Evolutionary conservation across 2,113 vertebrate species (phyloP), one percentile per base, ranked within the genome.

Genomic region (Grammomys dolichurus): DNA sequence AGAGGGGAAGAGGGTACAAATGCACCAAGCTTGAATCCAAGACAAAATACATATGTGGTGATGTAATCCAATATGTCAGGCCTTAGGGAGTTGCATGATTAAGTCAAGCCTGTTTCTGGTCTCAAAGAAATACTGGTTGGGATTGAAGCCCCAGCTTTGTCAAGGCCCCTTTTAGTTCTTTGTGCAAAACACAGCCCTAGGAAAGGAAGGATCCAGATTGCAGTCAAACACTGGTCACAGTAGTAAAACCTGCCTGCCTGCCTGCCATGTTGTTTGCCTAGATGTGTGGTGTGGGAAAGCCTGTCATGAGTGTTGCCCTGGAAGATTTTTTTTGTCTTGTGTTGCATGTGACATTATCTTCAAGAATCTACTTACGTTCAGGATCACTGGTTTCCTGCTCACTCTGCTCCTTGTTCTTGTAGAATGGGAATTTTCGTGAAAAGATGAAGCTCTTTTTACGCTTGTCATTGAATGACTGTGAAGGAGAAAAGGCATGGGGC

Each of bases 391-490:
- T 99, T 98, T 99, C 99, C 98, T 99, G 99, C 98, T 99, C 99
- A 99, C 99, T 99, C 98, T 98, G 98, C 98, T 99, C 99, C 99
- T 99, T 99, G 99, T 99, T 99, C 99, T 99, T 99, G 99, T 99
- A 99, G 99, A 99, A 99, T 98, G 99, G 99, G 99, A 99, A 99
- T 98, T 99, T 99, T 99, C 99, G 99, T 99, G 99, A 99, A 99
- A 99, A 99, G 99, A 99, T 99, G 99, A 99, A 99, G 99, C 98
- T 99, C 99, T 99, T 99, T 99, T 99, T 99, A 99, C 99, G 99
- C 99, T 99, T 99, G 99, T 99, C 99, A 99, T 99, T 99, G 99
- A 99, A 99, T 99, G 99, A 99, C 99, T 99, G 99, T 99, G 99
- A 99, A 99, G 99, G 99, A 99, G 99, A 99, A 98, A 99, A 98